Evolutionary conservation across 2,113 vertebrate species (phyloP).

Genomic region (Zootoca vivipara): DNA sequence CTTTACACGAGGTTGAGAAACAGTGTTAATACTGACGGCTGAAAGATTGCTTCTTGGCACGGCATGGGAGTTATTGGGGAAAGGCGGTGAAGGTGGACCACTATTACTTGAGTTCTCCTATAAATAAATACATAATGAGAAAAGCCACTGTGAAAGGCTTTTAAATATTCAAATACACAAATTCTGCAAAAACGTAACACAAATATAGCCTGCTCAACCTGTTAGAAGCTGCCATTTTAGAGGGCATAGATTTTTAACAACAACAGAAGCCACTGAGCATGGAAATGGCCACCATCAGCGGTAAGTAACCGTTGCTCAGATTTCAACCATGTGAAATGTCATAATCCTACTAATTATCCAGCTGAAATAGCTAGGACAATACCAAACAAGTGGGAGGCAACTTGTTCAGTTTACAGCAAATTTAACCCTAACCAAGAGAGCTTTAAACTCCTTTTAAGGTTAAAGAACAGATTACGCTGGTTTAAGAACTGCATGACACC

Average conservation of each 20-base stretch:
- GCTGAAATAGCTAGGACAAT: background rate
- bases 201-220: background rate
- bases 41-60: constrained; percentile 82
- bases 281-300: background rate
- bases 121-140: background rate
- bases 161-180: background rate
- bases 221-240: background rate
- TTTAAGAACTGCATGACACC: background rate
- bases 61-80: constrained; percentile 70
- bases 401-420: background rate
- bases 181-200: background rate
- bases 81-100: constrained; percentile 83
- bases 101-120: constrained; percentile 84
- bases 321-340: background rate
- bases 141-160: background rate
- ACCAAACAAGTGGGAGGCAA: background rate
- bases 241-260: background rate
- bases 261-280: background rate
- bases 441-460: background rate
- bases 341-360: background rate
- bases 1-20: constrained; percentile 77
- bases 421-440: background rate
- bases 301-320: background rate
- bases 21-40: constrained; percentile 86
- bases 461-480: background rate